These are phyloP conservation scores for Drosophila crucigera DNA, from an alignment of 2,888 invertebrate genomes.

Conservation along the genomic window DNA sequence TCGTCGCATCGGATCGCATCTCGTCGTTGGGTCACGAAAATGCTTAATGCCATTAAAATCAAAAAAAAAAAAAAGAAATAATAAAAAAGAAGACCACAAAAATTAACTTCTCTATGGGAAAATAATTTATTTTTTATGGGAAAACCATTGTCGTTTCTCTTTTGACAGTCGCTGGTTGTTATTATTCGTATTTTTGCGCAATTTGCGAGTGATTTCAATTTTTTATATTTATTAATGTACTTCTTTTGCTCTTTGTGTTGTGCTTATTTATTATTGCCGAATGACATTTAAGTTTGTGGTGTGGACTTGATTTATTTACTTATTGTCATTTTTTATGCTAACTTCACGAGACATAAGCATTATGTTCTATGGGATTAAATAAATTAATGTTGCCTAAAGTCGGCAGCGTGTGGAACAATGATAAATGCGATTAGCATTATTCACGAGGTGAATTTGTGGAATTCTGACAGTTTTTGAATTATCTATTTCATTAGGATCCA, in stretches of 20 bases:
- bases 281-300: slow-evolving; percentile 59
- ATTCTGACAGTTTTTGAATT: slow-evolving; percentile 21
- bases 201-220: slow-evolving; percentile 52
- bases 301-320: slow-evolving; percentile 57
- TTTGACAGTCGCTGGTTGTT: slow-evolving; percentile 48
- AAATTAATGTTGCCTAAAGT: slow-evolving; percentile 41
- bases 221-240: slow-evolving; percentile 38
- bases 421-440: slow-evolving; percentile 21
- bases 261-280: slow-evolving; percentile 43
- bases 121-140: slow-evolving; percentile 58
- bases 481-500: not conserved
- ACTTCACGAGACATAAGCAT: slow-evolving; percentile 31
- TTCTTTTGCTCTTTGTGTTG: slow-evolving; percentile 18
- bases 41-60: slow-evolving; percentile 33
- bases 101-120: slow-evolving; percentile 57
- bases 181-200: slow-evolving; percentile 39
- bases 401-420: slow-evolving; percentile 10
- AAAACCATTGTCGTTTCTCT: slow-evolving; percentile 50
- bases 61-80: slow-evolving; percentile 12
- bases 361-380: slow-evolving; percentile 38
- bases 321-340: slow-evolving; percentile 30
- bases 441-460: slow-evolving; percentile 15
- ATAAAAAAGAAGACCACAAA: slow-evolving; percentile 19
- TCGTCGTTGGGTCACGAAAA: slow-evolving; percentile 57
- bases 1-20: slow-evolving; percentile 20